Evolutionary conservation across 2,113 vertebrate species (phyloP).

Genomic region (Lichenostomus cassidix): DNA sequence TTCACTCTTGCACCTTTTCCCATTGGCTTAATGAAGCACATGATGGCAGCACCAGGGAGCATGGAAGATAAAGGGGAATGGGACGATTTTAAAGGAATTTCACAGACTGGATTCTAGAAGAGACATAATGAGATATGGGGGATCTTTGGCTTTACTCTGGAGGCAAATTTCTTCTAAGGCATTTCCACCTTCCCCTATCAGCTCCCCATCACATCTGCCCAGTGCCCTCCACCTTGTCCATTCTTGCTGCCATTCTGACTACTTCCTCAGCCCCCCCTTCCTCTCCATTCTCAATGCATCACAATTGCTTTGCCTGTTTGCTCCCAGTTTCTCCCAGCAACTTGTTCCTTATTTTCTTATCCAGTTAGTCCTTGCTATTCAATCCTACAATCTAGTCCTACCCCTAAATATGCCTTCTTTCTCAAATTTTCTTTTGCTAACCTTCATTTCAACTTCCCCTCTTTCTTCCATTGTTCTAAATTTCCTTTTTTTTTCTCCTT

Average conservation of each 20-base stretch:
- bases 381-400: neutral
- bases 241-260: neutral
- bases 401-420: neutral
- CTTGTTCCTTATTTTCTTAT: neutral
- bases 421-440: neutral
- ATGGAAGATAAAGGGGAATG: neutral
- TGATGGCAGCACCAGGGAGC: neutral
- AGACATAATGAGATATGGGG: neutral
- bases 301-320: neutral
- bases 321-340: neutral
- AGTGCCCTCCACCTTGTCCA: neutral
- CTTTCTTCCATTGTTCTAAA: neutral
- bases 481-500: neutral
- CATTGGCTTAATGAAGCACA: neutral
- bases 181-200: neutral
- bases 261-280: neutral
- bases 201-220: neutral
- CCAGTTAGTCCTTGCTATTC: neutral
- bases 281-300: neutral
- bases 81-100: neutral
- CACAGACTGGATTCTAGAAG: neutral
- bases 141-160: neutral
- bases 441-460: neutral
- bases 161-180: neutral
- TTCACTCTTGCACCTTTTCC: neutral